Conservation (phyloP, 2,888 invertebrate species). For the Nomada fucata region DNA sequence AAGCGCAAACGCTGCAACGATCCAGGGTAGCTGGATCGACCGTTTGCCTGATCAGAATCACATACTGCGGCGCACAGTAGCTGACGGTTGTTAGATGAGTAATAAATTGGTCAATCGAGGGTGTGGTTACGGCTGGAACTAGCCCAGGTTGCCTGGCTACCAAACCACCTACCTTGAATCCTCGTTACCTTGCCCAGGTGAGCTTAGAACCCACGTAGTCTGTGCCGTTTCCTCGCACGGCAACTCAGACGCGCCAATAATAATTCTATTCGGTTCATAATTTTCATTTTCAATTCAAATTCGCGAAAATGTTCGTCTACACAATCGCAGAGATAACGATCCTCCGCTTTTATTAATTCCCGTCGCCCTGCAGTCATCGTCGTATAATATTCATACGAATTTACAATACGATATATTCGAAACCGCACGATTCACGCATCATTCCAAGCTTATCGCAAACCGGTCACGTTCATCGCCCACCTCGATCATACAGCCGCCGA, state of each 20-base stretch:
- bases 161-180: conserved; percentile 78
- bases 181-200: conserved; percentile 50
- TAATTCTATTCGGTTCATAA: no score
- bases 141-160: conserved; percentile 81
- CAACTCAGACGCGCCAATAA: neutral
- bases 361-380: no score
- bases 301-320: no score
- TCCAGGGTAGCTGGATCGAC: conserved; percentile 52
- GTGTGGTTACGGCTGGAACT: conserved; percentile 81
- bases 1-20: conserved; percentile 35
- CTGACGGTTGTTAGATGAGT: conserved; percentile 78
- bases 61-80: conserved; percentile 36
- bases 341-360: no score
- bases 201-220: conserved; percentile 41
- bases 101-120: conserved; percentile 81
- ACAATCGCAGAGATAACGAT: no score
- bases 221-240: conserved; percentile 35
- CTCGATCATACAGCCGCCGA: no score
- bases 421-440: no score
- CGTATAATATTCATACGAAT: no score
- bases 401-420: no score
- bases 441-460: no score
- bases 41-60: conserved; percentile 38
- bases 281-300: no score
- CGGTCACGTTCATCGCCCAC: no score